Conservation (phyloP, 1,140 invertebrate species). For the Maconellicoccus hirsutus region DNA sequence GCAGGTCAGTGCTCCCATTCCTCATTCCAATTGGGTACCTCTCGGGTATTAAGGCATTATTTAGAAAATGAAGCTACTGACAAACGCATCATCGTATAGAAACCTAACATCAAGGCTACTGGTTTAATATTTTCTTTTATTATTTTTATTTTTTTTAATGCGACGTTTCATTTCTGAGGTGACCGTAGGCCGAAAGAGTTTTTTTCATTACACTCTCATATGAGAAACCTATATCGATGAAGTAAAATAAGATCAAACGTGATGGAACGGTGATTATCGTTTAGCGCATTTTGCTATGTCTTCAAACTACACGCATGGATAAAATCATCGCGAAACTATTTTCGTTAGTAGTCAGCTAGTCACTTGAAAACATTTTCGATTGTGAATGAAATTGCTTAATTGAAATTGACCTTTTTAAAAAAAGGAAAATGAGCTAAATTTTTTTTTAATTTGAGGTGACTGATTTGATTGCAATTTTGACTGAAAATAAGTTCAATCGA, state of each 20-base stretch:
- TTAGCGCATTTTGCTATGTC: not conserved
- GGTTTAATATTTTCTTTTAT: too few species aligned
- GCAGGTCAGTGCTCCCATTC: constrained; percentile 14
- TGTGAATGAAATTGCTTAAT: not conserved
- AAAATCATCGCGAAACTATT: not conserved
- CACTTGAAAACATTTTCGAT: not conserved
- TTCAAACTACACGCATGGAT: not conserved
- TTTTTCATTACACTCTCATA: not conserved
- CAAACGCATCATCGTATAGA: not conserved
- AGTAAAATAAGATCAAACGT: constrained; percentile 1
- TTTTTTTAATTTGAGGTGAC: too few species aligned
- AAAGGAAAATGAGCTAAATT: too few species aligned
- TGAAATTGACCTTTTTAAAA: not conserved
- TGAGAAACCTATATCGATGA: not conserved
- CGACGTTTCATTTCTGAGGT: not conserved
- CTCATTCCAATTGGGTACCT: not conserved
- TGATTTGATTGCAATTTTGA: too few species aligned
- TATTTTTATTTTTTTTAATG: not conserved
- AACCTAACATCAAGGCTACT: too few species aligned
- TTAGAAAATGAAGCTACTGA: not conserved
- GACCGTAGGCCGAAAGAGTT: not conserved
- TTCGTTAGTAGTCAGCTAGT: not conserved
- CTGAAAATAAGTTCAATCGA: too few species aligned
- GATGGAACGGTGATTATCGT: not conserved
- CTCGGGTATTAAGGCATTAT: constrained; percentile 3